These are phyloP conservation scores for Spea bombifrons DNA, from an alignment of 2,113 vertebrate species.

Conservation along the genomic window DNA sequence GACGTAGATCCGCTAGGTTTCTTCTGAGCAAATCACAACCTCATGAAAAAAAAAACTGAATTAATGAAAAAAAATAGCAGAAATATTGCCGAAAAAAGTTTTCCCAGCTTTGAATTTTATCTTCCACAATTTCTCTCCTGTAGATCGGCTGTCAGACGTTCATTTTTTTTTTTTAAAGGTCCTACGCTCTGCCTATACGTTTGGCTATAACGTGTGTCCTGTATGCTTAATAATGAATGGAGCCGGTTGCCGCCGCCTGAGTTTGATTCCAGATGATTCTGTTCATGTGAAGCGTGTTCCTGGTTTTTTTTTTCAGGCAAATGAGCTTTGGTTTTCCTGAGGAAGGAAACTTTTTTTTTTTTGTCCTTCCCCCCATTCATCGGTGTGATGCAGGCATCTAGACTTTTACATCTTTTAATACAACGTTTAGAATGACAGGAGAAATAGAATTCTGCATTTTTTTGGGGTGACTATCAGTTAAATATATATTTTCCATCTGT, in stretches of 20 bases:
- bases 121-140: background rate
- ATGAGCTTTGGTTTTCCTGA: constrained; percentile 33
- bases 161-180: background rate
- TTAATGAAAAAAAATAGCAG: no score
- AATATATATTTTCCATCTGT: no score
- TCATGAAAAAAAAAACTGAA: no score
- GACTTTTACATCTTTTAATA: background rate
- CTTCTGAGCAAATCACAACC: no score
- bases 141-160: constrained; percentile 1
- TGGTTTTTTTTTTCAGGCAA: background rate
- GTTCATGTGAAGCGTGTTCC: background rate
- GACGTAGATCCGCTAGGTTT: no score
- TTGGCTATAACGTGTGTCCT: background rate
- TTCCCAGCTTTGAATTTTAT: no score
- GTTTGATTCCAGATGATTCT: constrained; percentile 29
- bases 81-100: no score
- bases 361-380: constrained; percentile 3
- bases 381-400: background rate
- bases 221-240: background rate
- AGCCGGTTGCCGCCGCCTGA: constrained; percentile 24
- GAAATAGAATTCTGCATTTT: no score
- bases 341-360: constrained; percentile 37
- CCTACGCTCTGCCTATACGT: no score
- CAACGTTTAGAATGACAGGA: no score
- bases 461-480: no score